phyloP scores from a whole-genome alignment of 2,888 invertebrate species.

The Helicoverpa assulta region DNA sequence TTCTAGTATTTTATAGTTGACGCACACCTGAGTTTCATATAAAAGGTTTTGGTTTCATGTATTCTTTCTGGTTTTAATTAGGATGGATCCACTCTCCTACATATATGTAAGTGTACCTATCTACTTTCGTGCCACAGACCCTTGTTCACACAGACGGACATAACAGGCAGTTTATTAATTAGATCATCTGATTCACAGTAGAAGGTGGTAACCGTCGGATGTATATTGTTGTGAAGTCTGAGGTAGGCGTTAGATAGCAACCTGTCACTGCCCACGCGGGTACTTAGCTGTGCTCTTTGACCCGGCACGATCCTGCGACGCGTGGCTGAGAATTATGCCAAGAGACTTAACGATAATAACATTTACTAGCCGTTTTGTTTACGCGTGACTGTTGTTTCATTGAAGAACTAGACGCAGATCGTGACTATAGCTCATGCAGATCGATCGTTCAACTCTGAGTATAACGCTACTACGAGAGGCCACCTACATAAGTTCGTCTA shows the following conservation, averaged over 20 bases:
- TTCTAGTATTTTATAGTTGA: background rate
- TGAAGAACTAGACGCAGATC: conserved; percentile 13
- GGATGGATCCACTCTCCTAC: too few species aligned
- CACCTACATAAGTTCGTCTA: background rate
- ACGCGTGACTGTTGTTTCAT: conserved; percentile 11
- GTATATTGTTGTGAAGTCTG: conserved; percentile 35
- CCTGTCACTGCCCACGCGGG: conserved; percentile 54
- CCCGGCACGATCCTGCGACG: conserved; percentile 38
- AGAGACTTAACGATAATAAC: conserved; percentile 38
- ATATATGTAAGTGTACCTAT: background rate
- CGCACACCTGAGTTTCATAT: background rate
- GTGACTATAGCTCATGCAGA: conserved; percentile 10
- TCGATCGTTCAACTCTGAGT: conserved; percentile 6
- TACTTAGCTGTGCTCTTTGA: conserved; percentile 42
- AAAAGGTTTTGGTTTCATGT: background rate
- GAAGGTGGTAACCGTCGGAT: conserved; percentile 38
- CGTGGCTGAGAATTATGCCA: conserved; percentile 46
- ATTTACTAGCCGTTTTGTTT: conserved; percentile 20
- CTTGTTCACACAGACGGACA: background rate
- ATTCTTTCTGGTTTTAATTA: background rate
- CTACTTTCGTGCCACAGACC: background rate
- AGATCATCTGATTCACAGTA: conserved; percentile 21
- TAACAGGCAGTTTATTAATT: conserved; percentile 2
- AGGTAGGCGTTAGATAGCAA: conserved; percentile 50
- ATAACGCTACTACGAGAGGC: conserved; percentile 2